Conservation (phyloP, 2,888 invertebrate genomes). For the Gnatocerus cornutus region DNA sequence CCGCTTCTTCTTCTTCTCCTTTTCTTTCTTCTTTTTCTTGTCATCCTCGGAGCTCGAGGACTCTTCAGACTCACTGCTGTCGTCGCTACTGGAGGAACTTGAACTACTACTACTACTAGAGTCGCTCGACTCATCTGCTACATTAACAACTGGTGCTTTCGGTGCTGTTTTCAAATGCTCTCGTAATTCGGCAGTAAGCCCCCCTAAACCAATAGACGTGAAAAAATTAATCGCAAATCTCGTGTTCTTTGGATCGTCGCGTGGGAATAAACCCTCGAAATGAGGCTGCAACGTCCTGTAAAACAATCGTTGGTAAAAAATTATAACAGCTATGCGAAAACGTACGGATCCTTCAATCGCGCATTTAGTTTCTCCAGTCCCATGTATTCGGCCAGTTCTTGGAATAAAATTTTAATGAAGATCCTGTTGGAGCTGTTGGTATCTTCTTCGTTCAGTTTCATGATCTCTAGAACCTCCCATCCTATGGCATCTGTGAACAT, state of each 20-base stretch:
- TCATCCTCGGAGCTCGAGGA: slow-evolving; percentile 61
- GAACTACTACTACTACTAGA: slow-evolving; percentile 49
- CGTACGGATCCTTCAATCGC: slow-evolving; percentile 91
- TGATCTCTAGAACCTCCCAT: slow-evolving; percentile 93
- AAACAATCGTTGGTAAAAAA: slow-evolving; percentile 54
- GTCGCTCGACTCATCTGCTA: slow-evolving; percentile 60
- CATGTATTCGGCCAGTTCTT: slow-evolving; percentile 97
- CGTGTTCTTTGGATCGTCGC: slow-evolving; percentile 96
- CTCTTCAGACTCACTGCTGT: slow-evolving; percentile 60
- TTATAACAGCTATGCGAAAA: slow-evolving; percentile 59
- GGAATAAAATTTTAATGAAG: slow-evolving; percentile 97
- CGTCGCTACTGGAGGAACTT: slow-evolving; percentile 42
- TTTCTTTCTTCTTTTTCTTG: slow-evolving; percentile 49
- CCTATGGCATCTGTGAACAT: slow-evolving; percentile 97
- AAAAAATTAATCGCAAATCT: slow-evolving; percentile 99
- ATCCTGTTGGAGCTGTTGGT: slow-evolving; percentile 98
- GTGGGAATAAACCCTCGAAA: slow-evolving; percentile 94
- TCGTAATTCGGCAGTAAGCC: slow-evolving; percentile 93
- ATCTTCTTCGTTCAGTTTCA: slow-evolving; percentile 96
- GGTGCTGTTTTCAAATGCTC: slow-evolving; percentile 90
- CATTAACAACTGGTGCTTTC: slow-evolving; percentile 72
- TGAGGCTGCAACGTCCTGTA: slow-evolving; percentile 87
- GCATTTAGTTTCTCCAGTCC: slow-evolving; percentile 93
- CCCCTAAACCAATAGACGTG: slow-evolving; percentile 96
- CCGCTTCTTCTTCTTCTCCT: slow-evolving; percentile 14